Evolutionary conservation across 2,113 vertebrate genomes (phyloP).

Genomic region (Chloropsis hardwickii): DNA sequence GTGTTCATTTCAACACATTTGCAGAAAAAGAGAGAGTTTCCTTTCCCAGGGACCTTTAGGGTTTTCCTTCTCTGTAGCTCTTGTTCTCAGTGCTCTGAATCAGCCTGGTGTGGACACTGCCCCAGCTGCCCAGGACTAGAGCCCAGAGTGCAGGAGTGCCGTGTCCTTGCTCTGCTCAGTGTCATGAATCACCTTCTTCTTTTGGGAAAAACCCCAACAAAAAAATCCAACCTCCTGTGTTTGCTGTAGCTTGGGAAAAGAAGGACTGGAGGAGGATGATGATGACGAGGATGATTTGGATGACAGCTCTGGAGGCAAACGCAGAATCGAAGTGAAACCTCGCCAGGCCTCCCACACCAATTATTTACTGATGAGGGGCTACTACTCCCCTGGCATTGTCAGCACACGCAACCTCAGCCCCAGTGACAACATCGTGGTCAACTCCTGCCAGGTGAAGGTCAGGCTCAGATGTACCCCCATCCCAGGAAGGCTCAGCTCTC

Average conservation of each 20-base stretch:
- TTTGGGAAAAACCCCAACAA: background rate
- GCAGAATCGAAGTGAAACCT: slow-evolving; percentile 82
- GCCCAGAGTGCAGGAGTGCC: background rate
- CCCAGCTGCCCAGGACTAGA: background rate
- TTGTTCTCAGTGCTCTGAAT: background rate
- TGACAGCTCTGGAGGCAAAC: slow-evolving; percentile 71
- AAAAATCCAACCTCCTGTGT: background rate
- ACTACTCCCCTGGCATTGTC: slow-evolving; percentile 84
- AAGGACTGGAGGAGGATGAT: slow-evolving; percentile 79
- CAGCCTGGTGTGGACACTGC: background rate
- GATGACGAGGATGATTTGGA: slow-evolving; percentile 83
- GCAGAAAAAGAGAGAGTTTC: background rate
- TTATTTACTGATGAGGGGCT: slow-evolving; percentile 93
- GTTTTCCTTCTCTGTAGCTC: background rate
- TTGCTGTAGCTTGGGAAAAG: slow-evolving; percentile 78
- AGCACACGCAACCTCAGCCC: slow-evolving; percentile 85
- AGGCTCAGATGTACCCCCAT: slow-evolving; percentile 74
- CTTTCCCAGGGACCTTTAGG: background rate
- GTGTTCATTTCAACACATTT: background rate
- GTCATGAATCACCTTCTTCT: background rate
- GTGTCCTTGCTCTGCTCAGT: background rate
- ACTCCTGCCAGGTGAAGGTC: slow-evolving; percentile 86
- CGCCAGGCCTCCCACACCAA: slow-evolving; percentile 94
- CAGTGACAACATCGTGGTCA: slow-evolving; percentile 90
- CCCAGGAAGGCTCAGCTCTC: slow-evolving; percentile 61